A percentile compares a stretch with the other conserved stretches of the same genome.
Evolutionary conservation across 2,888 invertebrate species (phyloP).

Genomic region (Caenorhabditis afra): DNA sequence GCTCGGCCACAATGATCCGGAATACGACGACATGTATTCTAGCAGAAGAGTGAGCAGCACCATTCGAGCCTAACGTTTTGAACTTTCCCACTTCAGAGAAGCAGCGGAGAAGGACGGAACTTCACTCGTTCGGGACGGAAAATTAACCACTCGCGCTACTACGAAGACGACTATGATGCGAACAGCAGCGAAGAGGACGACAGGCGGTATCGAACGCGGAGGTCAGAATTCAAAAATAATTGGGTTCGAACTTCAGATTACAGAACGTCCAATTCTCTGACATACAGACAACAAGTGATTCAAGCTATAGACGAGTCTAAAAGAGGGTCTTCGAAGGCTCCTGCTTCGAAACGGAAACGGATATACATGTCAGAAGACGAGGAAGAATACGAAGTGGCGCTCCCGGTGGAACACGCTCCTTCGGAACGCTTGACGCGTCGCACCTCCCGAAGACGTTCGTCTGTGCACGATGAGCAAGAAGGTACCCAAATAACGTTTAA

Average conservation of each 20-base stretch:
- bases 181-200: constrained; percentile 48
- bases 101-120: constrained; percentile 40
- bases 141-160: constrained; percentile 48
- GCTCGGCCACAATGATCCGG: constrained; percentile 58
- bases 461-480: constrained; percentile 25
- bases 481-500: neutral
- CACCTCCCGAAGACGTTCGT: constrained; percentile 34
- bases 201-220: constrained; percentile 17
- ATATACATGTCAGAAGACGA: constrained; percentile 52
- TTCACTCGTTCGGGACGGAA: constrained; percentile 62
- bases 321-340: constrained; percentile 17
- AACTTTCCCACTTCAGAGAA: constrained; percentile 12
- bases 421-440: constrained; percentile 19
- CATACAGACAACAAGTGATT: constrained; percentile 44
- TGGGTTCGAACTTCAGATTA: neutral
- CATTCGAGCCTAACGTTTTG: too few species aligned
- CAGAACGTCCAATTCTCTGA: constrained; percentile 31
- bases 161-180: constrained; percentile 45
- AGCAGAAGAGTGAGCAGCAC: constrained; percentile 33
- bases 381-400: constrained; percentile 20
- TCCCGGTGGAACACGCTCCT: constrained; percentile 13
- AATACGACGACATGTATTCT: constrained; percentile 40
- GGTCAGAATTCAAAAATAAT: constrained; percentile 9
- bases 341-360: constrained; percentile 43
- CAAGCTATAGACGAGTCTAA: constrained; percentile 47